Conservation (phyloP, 1,140 invertebrate genomes). For the Liolophura sinensis region DNA sequence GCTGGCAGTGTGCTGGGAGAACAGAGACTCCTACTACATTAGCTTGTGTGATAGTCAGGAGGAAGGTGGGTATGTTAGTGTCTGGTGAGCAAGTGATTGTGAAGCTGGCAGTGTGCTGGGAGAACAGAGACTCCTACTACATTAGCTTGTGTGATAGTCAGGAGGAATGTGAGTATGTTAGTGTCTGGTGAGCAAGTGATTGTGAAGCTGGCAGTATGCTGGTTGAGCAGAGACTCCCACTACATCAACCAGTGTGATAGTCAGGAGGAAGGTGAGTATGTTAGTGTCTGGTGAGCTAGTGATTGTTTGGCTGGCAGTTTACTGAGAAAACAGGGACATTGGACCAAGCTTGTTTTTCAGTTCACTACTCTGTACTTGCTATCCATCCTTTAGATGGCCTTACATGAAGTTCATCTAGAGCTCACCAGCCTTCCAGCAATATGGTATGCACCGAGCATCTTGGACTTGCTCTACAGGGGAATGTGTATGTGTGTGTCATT, state of each 20-base stretch:
- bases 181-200: slow-evolving; percentile 37
- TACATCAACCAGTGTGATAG: slow-evolving; percentile 44
- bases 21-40: slow-evolving; percentile 56
- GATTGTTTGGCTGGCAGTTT: slow-evolving; percentile 55
- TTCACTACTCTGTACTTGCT: too few relatives aligned
- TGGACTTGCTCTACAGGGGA: too few relatives aligned
- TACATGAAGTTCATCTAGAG: too few relatives aligned
- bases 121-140: slow-evolving; percentile 54
- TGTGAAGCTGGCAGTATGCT: slow-evolving; percentile 55
- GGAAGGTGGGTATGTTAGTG: slow-evolving; percentile 15
- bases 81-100: slow-evolving; percentile 41
- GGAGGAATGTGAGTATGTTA: slow-evolving; percentile 13
- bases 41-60: slow-evolving; percentile 28
- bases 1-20: slow-evolving; percentile 55
- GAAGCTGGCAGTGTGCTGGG: slow-evolving; percentile 57
- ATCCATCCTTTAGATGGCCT: too few relatives aligned
- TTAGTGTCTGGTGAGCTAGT: slow-evolving; percentile 32
- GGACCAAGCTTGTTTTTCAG: too few relatives aligned
- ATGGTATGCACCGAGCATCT: too few relatives aligned
- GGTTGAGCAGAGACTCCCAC: slow-evolving; percentile 54
- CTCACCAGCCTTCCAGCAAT: too few relatives aligned
- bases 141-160: slow-evolving; percentile 36
- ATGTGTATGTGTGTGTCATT: too few relatives aligned
- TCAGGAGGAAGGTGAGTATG: slow-evolving; percentile 12
- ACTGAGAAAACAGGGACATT: slow-evolving; percentile 54